A percentile compares a stretch with the other conserved stretches of the same genome.
Evolutionary conservation across 2,888 invertebrate genomes (phyloP).

Genomic region (Lacanobia oleracea): DNA sequence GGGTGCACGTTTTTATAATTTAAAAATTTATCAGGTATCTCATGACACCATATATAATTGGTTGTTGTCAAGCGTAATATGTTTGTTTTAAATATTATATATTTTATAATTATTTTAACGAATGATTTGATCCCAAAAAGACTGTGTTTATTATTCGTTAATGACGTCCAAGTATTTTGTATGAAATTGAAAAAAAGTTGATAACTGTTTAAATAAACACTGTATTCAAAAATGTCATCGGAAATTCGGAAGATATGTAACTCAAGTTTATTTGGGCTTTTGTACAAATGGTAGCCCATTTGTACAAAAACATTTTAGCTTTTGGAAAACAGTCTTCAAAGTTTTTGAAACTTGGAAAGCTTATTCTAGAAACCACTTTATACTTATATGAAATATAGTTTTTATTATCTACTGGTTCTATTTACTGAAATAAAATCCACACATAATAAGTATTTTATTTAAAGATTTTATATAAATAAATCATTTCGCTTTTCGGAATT

Average conservation of each 20-base stretch:
- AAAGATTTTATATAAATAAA: background rate
- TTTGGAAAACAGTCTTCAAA: background rate
- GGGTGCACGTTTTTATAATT: background rate
- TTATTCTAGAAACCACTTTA: background rate
- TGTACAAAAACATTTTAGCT: background rate
- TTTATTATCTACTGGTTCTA: background rate
- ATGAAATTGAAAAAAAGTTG: no score
- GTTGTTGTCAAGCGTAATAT: background rate
- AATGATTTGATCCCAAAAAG: no score
- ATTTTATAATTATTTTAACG: no score
- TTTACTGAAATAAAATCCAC: background rate
- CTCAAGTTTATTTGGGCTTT: background rate
- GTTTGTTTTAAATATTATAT: background rate
- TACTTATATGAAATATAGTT: background rate
- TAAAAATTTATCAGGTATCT: background rate
- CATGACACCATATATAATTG: background rate
- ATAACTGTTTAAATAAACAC: slow-evolving; percentile 21
- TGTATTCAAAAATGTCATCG: background rate
- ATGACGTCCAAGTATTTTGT: background rate
- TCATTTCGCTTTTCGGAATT: background rate
- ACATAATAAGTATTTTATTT: background rate
- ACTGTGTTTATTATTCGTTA: no score
- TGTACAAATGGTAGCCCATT: no score
- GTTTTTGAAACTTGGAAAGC: background rate
- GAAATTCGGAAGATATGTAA: background rate